phyloP scores from a whole-genome alignment of 37 sponge, comb jelly and placozoan genomes.

The Crambe crambe region DNA sequence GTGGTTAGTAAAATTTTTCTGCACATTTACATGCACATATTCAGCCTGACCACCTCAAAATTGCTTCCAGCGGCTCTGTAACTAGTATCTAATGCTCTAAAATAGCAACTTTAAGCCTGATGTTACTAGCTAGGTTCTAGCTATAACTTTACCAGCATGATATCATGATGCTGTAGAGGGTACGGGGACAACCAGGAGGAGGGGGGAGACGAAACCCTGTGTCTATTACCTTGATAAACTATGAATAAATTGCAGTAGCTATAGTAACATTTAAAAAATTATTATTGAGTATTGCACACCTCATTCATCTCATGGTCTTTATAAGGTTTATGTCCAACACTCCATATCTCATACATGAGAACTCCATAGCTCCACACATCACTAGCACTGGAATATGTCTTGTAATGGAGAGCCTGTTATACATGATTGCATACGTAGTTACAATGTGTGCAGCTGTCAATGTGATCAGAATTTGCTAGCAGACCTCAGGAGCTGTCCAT shows the following conservation, averaged over 20 bases:
- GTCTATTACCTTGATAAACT: not conserved
- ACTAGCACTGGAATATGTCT: constrained; percentile 13
- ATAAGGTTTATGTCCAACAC: constrained; percentile 9
- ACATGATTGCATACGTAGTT: not conserved
- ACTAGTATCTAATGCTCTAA: not conserved
- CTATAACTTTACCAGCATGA: constrained; percentile 3
- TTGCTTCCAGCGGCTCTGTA: not conserved
- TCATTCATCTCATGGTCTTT: not conserved
- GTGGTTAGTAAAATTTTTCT: no score
- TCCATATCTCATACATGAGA: constrained; percentile 18
- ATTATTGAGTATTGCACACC: not conserved
- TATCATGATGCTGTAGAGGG: constrained; percentile 4
- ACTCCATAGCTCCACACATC: constrained; percentile 23
- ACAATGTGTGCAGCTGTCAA: not conserved
- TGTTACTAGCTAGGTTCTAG: no score
- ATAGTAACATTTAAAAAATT: not conserved
- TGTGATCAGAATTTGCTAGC: not conserved
- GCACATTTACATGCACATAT: no score
- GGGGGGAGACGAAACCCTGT: constrained; percentile 3
- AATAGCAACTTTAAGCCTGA: no score
- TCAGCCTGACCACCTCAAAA: no score
- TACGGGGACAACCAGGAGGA: constrained; percentile 4
- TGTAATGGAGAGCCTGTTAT: not conserved
- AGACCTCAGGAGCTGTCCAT: constrained; percentile 17
- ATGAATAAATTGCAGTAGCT: no score